Base-by-base conservation (phyloP, 2,888 invertebrate species). In the Drosophila cognata region DNA sequence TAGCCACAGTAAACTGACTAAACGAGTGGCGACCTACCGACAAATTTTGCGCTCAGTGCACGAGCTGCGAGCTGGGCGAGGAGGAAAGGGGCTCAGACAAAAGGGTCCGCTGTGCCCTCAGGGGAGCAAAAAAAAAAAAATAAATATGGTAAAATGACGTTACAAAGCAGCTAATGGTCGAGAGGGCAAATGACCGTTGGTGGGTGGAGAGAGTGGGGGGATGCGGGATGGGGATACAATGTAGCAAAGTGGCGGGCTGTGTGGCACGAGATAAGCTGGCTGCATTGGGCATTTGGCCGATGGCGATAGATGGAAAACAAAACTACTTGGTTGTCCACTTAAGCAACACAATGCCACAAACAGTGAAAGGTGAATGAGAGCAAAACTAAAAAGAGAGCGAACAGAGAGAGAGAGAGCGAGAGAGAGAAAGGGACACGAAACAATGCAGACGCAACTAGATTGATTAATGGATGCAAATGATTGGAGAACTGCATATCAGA, bases 381-480 rank as follows among this genome's bases (percentile, higher is more conserved):
- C 18, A 55, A 28, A 16, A 25, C 16, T 5, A 18, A 35, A 16
- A 28, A 58, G 55, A 56, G 46, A 59, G 41, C 16, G 18, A 46
- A 46, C 46, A 4, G 4, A 6, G 21, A 38, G 28, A 31, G 18
- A 21, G 35, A n/a, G 2, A 48, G 8, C 31, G 48, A 53, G 21
- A 35, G 35, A 43, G 51, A 51, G 25, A 46, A n/a, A 28, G 18
- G n/a, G 13, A 28, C 25, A n/a, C 53, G n/a, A 74, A 69, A 64
- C 57, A 64, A 65, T 73, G 62, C 66, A 73, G 61, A 61, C n/a
- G 46, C 55, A 64, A 84, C 85, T 84, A 81, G 86, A 91, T 92
- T 92, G 92, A 92, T 93, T 92, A 92, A 93, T 93, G 92, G 90
- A 92, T 92, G 91, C 89, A 89, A 92, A 90, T 92, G 91, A 92